Base-by-base conservation (phyloP, 2,888 invertebrate genomes). In the Heteromurus nitidus region DNA sequence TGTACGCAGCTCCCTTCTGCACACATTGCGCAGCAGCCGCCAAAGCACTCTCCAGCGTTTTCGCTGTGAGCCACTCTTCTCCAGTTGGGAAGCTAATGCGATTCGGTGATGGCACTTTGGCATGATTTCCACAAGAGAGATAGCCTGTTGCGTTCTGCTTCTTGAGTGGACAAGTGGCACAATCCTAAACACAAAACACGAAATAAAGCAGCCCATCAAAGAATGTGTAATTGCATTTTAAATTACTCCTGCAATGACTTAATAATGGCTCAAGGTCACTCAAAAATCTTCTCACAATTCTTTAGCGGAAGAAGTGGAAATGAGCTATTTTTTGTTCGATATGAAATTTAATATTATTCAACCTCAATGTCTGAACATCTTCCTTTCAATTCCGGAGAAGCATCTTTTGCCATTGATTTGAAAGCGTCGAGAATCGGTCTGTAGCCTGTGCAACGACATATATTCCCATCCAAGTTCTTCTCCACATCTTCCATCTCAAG, bases 401-500 rank as follows among this genome's bases (percentile, higher is more conserved):
- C 91, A 86, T 93, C 93, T 0, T 88, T 90, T 0, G 94, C 93
- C 85, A 94, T 93, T 1, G 93, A 92, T 89, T 95, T 95, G 89
- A 95, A 94, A 2, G 95, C 93, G 88, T 95, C 95, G 67, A 94
- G 90, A 82, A 95, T 95, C 16, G 90, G 87, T 11, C 90, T 91
- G 88, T 94, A 95, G 0, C 95, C 95, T 0, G 94, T 94, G 16
- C 55, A 55, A 3, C 55, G 20, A 16, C 55, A 55, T 3, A 55
- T 55, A 22, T 55, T 55, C 3, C 55, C 55, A 55, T 55, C 55
- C 42, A 80, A 24, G 26, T 65, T 74, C 44, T 85, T 65, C 55
- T 85, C 85, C 2, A 85, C 64, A 3, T 83, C 83, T 42, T 80
- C 67, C 20, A 80, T 58, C 2, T 18, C 64, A 22, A 83, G 16